These are phyloP conservation scores for Lepus oiostolus DNA, from an alignment of 2,797 vertebrate species.

Conservation along the genomic window DNA sequence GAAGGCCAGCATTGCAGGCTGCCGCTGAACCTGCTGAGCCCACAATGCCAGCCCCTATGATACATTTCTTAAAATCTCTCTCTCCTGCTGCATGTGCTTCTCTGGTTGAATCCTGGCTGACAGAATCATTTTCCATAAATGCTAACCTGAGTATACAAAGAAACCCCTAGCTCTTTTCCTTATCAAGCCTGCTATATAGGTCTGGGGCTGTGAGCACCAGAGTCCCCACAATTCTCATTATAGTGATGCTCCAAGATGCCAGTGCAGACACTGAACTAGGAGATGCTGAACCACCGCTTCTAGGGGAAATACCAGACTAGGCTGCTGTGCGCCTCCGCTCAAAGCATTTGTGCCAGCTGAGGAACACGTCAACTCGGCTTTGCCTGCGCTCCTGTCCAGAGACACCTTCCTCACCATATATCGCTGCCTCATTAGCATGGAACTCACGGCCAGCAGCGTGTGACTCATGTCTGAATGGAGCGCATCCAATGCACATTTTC, in stretches of 20 bases:
- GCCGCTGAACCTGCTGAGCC: no score
- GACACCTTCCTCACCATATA: background rate
- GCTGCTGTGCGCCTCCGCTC: background rate
- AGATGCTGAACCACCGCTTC: background rate
- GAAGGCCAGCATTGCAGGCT: no score
- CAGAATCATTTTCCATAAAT: background rate
- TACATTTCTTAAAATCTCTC: background rate
- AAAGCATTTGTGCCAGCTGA: background rate
- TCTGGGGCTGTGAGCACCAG: background rate
- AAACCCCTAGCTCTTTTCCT: constrained; percentile 5
- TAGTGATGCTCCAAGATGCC: background rate
- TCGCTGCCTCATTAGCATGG: background rate
- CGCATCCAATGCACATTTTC: background rate
- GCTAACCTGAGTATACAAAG: background rate
- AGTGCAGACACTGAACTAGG: background rate
- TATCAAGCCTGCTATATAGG: background rate
- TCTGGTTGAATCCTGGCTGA: constrained; percentile 1
- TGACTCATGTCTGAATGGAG: background rate
- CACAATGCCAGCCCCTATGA: background rate
- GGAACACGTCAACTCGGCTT: background rate
- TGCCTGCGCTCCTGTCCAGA: background rate
- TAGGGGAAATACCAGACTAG: background rate
- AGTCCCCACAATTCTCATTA: background rate
- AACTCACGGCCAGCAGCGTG: background rate
- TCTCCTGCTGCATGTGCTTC: background rate